Evolutionary conservation across 2,797 vertebrate genomes (phyloP).

Genomic region (Galago senegalensis): DNA sequence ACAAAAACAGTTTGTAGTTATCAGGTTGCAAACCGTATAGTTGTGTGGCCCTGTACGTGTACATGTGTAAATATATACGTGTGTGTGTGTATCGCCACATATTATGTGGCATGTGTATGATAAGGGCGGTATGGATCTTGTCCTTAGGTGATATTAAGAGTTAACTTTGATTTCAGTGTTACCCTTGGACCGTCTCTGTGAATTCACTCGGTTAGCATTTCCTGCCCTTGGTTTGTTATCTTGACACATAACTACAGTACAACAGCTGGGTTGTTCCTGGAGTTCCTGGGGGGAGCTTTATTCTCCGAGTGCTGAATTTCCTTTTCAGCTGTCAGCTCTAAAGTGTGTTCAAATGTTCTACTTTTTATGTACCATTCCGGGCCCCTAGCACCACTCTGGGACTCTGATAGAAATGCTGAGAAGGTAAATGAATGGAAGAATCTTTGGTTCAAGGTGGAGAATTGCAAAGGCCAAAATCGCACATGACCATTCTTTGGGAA

Average conservation of each 20-base stretch:
- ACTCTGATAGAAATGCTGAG: slow-evolving; percentile 79
- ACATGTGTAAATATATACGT: not conserved
- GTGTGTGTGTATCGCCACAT: too few species aligned
- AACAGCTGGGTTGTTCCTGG: slow-evolving; percentile 89
- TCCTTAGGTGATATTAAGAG: slow-evolving; percentile 50
- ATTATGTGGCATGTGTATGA: not conserved
- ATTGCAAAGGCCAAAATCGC: slow-evolving; percentile 28
- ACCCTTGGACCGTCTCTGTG: slow-evolving; percentile 70
- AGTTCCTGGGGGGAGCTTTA: slow-evolving; percentile 84
- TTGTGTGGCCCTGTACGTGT: accelerated
- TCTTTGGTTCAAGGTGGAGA: slow-evolving; percentile 66
- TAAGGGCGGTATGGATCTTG: not conserved
- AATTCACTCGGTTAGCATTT: slow-evolving; percentile 89
- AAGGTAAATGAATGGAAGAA: slow-evolving; percentile 72
- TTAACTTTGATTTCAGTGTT: slow-evolving; percentile 82
- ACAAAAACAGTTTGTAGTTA: not conserved
- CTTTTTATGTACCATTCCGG: slow-evolving; percentile 79
- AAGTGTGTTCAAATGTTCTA: slow-evolving; percentile 75
- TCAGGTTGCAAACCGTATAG: not conserved
- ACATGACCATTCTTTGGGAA: slow-evolving; percentile 54
- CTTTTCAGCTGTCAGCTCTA: slow-evolving; percentile 88
- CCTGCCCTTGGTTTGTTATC: slow-evolving; percentile 88
- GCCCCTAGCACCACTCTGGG: slow-evolving; percentile 29
- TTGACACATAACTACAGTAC: slow-evolving; percentile 84
- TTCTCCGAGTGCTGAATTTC: slow-evolving; percentile 90